phyloP scores from a whole-genome alignment of 2,888 invertebrate genomes.

The Yponomeuta sedellus region DNA sequence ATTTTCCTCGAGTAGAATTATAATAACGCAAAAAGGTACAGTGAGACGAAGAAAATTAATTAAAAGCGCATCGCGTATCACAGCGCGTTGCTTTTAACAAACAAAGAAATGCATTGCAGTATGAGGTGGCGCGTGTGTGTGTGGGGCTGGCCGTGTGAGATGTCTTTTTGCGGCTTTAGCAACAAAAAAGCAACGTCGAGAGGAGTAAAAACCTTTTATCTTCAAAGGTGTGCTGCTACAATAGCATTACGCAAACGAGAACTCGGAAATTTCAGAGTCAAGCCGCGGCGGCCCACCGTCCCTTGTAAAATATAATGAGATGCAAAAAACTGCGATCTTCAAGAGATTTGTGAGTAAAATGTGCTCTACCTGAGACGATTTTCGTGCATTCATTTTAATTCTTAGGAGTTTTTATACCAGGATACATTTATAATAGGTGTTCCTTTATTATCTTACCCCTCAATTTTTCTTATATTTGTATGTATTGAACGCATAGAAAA shows the following conservation, averaged over 20 bases:
- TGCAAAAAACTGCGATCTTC: constrained; percentile 40
- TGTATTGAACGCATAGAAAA: too few species aligned
- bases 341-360: constrained; percentile 40
- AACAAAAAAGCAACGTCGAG: constrained; percentile 41
- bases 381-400: background rate
- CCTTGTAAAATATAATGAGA: constrained; percentile 47
- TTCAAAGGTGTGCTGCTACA: constrained; percentile 57
- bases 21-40: background rate
- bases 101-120: background rate
- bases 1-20: background rate
- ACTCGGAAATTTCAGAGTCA: constrained; percentile 42
- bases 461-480: too few species aligned
- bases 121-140: background rate
- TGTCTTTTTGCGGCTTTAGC: constrained; percentile 23
- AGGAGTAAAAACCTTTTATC: constrained; percentile 39
- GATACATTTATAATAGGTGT: background rate
- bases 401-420: background rate
- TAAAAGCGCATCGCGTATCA: background rate
- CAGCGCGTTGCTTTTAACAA: background rate
- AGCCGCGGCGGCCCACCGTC: constrained; percentile 35
- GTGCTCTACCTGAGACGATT: constrained; percentile 23
- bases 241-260: constrained; percentile 55
- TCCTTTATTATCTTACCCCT: too few species aligned
- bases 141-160: constrained; percentile 5
- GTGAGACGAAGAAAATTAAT: background rate